Evolutionary conservation across 2,797 vertebrate species (phyloP).

Genomic region (Serranus cabrilla): DNA sequence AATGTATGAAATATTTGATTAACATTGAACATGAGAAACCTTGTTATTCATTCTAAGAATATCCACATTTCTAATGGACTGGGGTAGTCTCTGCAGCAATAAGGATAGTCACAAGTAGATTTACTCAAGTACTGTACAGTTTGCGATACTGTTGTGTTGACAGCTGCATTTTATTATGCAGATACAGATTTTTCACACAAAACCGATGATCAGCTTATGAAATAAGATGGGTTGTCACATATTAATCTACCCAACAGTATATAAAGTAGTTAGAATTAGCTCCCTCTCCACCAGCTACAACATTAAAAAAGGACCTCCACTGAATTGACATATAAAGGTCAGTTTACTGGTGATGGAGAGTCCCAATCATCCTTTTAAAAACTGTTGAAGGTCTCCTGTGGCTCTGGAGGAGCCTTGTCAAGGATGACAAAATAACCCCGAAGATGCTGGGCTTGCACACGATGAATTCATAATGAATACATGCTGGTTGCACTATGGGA

Average conservation of each 20-base stretch:
- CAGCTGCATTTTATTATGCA: neutral
- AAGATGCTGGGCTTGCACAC: neutral
- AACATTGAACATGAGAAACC: neutral
- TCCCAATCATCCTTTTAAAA: constrained; percentile 36
- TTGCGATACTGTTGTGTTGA: neutral
- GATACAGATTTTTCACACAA: neutral
- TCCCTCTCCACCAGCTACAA: constrained; percentile 18
- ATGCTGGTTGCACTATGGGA: neutral
- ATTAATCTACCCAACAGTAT: neutral
- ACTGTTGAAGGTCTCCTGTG: constrained; percentile 17
- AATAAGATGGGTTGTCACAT: neutral
- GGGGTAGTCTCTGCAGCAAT: neutral
- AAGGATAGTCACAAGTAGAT: neutral
- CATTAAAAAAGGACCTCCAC: constrained; percentile 27
- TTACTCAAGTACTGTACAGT: neutral
- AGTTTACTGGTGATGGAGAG: constrained; percentile 36
- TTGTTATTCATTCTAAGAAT: neutral
- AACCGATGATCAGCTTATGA: neutral
- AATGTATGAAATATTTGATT: neutral
- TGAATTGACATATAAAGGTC: constrained; percentile 51
- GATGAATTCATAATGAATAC: neutral
- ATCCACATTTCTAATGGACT: neutral
- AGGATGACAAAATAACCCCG: constrained; percentile 11
- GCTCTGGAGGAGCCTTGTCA: constrained; percentile 4
- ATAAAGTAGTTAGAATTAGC: constrained; percentile 26